A percentile compares a stretch with the other conserved stretches of the same genome.
These are phyloP conservation scores for Tenthredo livida DNA, from an alignment of 2,888 invertebrate genomes.

Conservation along the genomic window DNA sequence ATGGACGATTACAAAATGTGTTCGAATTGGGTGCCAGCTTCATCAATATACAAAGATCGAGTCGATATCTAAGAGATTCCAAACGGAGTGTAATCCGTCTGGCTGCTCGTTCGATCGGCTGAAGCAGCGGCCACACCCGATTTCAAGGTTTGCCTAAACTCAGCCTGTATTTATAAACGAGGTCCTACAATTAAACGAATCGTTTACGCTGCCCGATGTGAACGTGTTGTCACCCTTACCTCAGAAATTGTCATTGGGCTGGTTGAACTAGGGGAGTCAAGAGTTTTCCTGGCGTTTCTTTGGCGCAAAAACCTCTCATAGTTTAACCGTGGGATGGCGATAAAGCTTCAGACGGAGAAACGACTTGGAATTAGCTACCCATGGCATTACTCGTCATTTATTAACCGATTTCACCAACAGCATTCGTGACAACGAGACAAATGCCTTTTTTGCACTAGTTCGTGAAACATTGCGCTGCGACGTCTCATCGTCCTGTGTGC, in stretches of 20 bases:
- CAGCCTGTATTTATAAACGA: background rate
- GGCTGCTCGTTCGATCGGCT: background rate
- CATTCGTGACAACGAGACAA: conserved; percentile 14
- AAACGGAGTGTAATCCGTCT: background rate
- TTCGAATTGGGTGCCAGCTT: background rate
- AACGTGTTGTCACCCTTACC: background rate
- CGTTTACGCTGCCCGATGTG: background rate
- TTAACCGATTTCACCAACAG: conserved; percentile 15
- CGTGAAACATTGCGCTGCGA: background rate
- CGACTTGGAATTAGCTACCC: conserved; percentile 1
- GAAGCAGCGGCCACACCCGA: background rate
- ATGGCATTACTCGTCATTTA: conserved; percentile 12
- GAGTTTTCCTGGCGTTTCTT: background rate
- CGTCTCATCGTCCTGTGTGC: background rate
- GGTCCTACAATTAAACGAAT: background rate
- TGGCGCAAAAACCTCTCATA: background rate
- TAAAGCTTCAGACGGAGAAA: background rate
- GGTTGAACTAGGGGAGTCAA: background rate
- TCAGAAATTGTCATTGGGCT: background rate
- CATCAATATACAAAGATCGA: background rate
- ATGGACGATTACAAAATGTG: background rate
- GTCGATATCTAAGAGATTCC: background rate
- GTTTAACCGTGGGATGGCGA: background rate
- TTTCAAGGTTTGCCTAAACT: background rate
- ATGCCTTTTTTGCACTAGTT: background rate